Percentiles rank a stretch among this genome's conserved stretches.
These are phyloP conservation scores for Trinectes maculatus DNA, from an alignment of 2,113 vertebrate species.

Conservation along the genomic window DNA sequence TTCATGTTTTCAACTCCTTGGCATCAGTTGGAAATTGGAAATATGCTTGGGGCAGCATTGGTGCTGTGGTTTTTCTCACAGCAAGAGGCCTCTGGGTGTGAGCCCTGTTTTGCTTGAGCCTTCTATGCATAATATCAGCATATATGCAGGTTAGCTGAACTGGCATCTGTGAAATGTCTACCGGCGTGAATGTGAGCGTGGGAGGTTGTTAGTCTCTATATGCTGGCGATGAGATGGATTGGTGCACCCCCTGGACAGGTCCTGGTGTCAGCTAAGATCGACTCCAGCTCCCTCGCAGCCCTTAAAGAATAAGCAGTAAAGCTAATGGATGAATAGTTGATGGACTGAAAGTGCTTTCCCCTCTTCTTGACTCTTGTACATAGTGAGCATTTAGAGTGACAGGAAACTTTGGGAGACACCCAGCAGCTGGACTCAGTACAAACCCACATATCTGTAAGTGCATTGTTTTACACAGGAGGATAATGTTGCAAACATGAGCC, in stretches of 20 bases:
- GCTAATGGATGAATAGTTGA: not conserved
- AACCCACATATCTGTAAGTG: slow-evolving; percentile 17
- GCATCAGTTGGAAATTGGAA: not conserved
- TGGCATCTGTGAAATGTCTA: not conserved
- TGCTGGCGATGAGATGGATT: not conserved
- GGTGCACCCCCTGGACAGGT: not conserved
- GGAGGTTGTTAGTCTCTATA: not conserved
- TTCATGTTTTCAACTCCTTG: not conserved
- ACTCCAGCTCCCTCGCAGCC: not conserved
- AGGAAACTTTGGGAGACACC: slow-evolving; percentile 22
- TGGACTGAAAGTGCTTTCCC: not conserved
- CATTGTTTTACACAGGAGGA: slow-evolving; percentile 35
- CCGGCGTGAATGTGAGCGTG: not conserved
- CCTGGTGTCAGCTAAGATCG: not conserved
- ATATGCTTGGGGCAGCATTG: too few relatives aligned
- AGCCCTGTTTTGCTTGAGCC: not conserved
- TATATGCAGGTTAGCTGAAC: not conserved
- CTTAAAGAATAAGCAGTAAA: not conserved
- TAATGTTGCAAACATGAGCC: slow-evolving; percentile 46
- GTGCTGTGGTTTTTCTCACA: too few relatives aligned
- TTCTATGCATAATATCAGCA: not conserved
- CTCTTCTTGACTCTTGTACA: not conserved
- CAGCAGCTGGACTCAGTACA: slow-evolving; percentile 10
- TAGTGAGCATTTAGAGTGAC: not conserved
- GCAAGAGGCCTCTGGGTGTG: not conserved